Base-by-base conservation (phyloP, 2,888 invertebrate genomes). In the Melolontha melolontha region DNA sequence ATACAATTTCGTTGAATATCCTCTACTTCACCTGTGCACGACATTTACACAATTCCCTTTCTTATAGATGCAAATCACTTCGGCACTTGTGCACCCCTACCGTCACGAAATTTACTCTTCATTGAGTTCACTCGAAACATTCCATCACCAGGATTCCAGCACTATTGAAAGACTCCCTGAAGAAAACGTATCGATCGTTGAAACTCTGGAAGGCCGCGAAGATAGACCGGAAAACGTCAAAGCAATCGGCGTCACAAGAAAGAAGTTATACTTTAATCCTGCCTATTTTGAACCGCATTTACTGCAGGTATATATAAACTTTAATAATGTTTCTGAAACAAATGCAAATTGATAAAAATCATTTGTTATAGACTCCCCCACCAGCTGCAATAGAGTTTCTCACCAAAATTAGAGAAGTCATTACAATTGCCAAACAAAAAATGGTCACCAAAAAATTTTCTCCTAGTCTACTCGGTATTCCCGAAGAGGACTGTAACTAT, bases 251-350 rank as follows among this genome's bases (percentile, higher is more conserved):
- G 90, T 89, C 27, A 90, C 91, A 0, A 86, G 94, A 64, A 87
- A 92, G 73, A 94, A 95, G 78, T 85, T 95, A 1, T 95, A 94
- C 79, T 95, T 95, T 78, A 95, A 95, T 81, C 95, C 95, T 0
- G 95, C 95, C 6, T 96, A 95, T 80, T 95, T 96, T 78, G 96
- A 96, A 80, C 92, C 93, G 27, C 93, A 95, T 74, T 81, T 95
- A 52, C 86, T 96, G 80, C 86, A 91, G 85, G 94, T 94, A 85
- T 87, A 88, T 81, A 17, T 49, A 22, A n/a, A 8, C 2, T 49
- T 1, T 49, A 5, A 39, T 29, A 42, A 40, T 44, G 67, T 11
- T 63, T 34, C 1, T 6, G 1, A 34, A 34, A 34, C 34, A 1
- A 34, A 6, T 34, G 10, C 34, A 6, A 34, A 34, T 10, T 8